phyloP scores from a whole-genome alignment of 1,140 invertebrate genomes.

The Pseudomyrmex sp. region DNA sequence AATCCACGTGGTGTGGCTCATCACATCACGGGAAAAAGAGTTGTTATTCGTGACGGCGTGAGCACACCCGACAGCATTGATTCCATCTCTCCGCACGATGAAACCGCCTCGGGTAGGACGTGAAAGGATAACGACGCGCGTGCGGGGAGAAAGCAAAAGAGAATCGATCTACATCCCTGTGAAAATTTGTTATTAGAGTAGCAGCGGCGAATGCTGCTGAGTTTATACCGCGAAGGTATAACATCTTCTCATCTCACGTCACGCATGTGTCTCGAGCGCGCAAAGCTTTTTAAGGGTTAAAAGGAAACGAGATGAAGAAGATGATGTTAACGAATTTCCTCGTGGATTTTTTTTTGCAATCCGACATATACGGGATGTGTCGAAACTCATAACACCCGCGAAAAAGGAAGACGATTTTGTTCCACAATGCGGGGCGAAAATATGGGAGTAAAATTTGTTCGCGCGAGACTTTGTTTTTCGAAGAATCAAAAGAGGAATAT shows the following conservation, averaged over 20 bases:
- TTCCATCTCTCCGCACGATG: conserved; percentile 4
- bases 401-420: too few species aligned
- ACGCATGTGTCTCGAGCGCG: conserved; percentile 26
- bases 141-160: too few species aligned
- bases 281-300: conserved; percentile 12
- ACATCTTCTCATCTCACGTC: conserved; percentile 36
- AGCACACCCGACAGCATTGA: conserved; percentile 29
- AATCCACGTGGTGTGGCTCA: conserved; percentile 19
- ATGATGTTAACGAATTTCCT: neutral
- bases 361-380: neutral
- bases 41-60: conserved; percentile 45
- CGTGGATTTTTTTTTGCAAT: neutral
- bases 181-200: conserved; percentile 34
- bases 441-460: too few species aligned
- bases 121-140: conserved; percentile 43
- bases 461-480: too few species aligned
- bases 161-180: conserved; percentile 32
- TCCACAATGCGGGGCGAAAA: too few species aligned
- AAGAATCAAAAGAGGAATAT: too few species aligned
- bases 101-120: neutral
- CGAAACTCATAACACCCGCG: neutral
- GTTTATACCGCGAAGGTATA: conserved; percentile 10
- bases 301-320: neutral
- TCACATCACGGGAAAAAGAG: conserved; percentile 26
- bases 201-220: conserved; percentile 1